Evolutionary conservation across 2,888 invertebrate genomes (phyloP), one percentile per base, ranked within the genome.

Genomic region (Gymnocheta viridis): DNA sequence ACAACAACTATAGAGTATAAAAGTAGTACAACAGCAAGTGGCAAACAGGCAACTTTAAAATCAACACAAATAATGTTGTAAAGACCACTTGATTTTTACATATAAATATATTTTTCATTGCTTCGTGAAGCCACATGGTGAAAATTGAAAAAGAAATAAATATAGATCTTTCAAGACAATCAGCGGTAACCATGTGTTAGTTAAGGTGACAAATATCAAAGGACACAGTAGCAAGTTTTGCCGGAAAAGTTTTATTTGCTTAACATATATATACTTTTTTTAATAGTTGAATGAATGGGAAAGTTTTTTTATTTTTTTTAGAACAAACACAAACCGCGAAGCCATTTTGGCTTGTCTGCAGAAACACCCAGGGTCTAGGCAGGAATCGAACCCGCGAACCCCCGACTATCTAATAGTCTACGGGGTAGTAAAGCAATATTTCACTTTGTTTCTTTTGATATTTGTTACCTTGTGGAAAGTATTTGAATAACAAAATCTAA

Each of bases 51-150:
- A 41, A n/a, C 5, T 19, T 27, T 41, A 10, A 58, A 51, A 41
- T 35, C 7, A 67, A 62, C 35, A 78, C 54, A 64, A 69, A 74
- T 62, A 32, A 69, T 62, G 56, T 60, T 69, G 74, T 67, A 74
- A 69, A 62, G 24, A 73, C 51, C 58, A 60, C 72, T 77, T 77
- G 60, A 77, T 51, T 72, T 27, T 32, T 69, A 6, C 22, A 35
- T 47, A n/a, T n/a, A n/a, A n/a, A n/a, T n/a, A 27, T 3, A 29
- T 38, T n/a, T 62, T 41, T 3, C 7, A 10, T 12, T 12, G 2
- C n/a, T 41, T 41, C 7, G 2, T 32, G 6, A 32, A 58, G 38
- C 4, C 22, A 32, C 56, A 70, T 14, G 24, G 32, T 29, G 29
- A 32, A 22, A 19, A 5, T n/a, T 0, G 5, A 5, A 60, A n/a